A percentile compares a stretch with the other conserved stretches of the same genome.
These are phyloP conservation scores for Lepus oiostolus DNA, from an alignment of 2,797 vertebrate genomes.

Conservation along the genomic window DNA sequence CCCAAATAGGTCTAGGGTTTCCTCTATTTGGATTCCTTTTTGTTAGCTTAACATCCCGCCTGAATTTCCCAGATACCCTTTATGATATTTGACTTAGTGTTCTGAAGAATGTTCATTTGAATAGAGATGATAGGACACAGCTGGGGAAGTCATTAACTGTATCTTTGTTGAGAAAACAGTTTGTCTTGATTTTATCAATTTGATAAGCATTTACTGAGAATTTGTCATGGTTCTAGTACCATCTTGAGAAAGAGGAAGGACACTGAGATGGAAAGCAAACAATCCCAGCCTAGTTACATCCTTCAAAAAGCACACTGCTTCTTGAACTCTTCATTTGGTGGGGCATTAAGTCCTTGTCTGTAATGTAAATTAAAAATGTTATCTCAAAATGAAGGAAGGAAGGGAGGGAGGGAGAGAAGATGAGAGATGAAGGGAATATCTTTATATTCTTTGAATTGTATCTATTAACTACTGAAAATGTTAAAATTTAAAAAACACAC, in stretches of 20 bases:
- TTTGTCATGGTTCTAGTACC: neutral
- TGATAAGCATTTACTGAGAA: neutral
- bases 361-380: too few relatives aligned
- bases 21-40: slow-evolving; percentile 19
- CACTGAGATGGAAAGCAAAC: neutral
- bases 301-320: neutral
- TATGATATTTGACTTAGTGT: slow-evolving; percentile 7
- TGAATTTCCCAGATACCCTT: slow-evolving; percentile 9
- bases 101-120: slow-evolving; percentile 24
- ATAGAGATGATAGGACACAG: neutral
- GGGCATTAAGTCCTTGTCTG: too few relatives aligned
- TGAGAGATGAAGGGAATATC: too few relatives aligned
- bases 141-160: neutral
- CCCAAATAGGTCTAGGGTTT: neutral
- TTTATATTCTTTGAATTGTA: too few relatives aligned
- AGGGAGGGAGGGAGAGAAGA: neutral
- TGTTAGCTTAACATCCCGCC: slow-evolving; percentile 39
- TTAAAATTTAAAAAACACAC: too few relatives aligned
- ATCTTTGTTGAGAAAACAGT: neutral
- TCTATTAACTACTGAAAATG: too few relatives aligned
- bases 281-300: neutral
- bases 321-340: too few relatives aligned
- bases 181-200: neutral
- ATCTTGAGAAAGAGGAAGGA: neutral
- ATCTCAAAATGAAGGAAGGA: neutral